Base-by-base conservation (phyloP, 2,888 invertebrate genomes). In the Yponomeuta cagnagella region DNA sequence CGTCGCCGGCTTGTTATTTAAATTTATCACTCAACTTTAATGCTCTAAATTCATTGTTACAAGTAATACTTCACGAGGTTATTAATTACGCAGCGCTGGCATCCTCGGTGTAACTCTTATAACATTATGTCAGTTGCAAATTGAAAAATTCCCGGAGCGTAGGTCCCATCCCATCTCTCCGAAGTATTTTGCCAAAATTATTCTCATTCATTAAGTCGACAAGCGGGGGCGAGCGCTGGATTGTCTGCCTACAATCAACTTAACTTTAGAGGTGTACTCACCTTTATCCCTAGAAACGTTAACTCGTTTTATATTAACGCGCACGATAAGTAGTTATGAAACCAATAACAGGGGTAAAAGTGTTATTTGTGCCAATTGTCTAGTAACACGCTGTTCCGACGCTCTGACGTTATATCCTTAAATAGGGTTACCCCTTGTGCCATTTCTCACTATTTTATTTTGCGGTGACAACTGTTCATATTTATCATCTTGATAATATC, bases 11-110 rank as follows among this genome's bases (percentile, higher is more conserved):
- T 87, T 88, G 89, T 90, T 91, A 90, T 90, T 89, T 89, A 88
- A 91, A 92, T 91, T 91, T 92, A 92, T 90, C 89, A 90, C 90
- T 90, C 89, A 91, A 92, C 90, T 92, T 92, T 90, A 90, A 90
- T 89, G 86, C 86, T 88, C 87, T 88, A 90, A 90, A 91, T 90
- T 90, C 86, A 88, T 89, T 88, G 90, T 89, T 88, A 87, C 90
- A 90, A 90, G 90, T 89, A 90, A 91, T 91, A 90, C 89, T 92
- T 92, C 88, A 90, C 87, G 82, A 31, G 87, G 88, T 90, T 91
- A 92, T 91, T 92, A 92, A 92, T 92, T 92, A 90, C 88, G 85
- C 82, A 87, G 87, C 86, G 85, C 84, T 82, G 82, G 88, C 89
- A 88, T 90, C 84, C 88, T 87, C 83, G 84, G 87, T 90, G 91